Base-by-base conservation (phyloP, 2,888 invertebrate species). In the Lamellibrachia columna region DNA sequence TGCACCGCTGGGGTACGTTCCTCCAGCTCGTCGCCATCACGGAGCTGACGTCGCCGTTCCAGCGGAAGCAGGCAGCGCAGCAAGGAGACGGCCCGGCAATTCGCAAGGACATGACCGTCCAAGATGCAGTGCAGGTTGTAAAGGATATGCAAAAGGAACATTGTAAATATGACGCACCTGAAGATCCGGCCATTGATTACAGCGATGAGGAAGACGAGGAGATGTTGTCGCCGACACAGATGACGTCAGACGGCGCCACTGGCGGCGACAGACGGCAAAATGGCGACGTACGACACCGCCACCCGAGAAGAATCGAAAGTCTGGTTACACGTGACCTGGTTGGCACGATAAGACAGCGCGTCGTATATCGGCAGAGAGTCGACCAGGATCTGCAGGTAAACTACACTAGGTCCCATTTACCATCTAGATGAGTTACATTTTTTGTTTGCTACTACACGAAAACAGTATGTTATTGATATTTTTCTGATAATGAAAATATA, bases 1-100 rank as follows among this genome's bases (percentile, higher is more conserved):
- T 95, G 15, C 96, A 96, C 92, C 94, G 96, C 28, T 95, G 95
- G 95, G 96, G 96, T 52, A 96, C 96, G 0, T 95, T 96, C 92
- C 94, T 95, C 53, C 96, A 96, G 93, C 93, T 96, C 6, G 94
- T 96, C 8, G 95, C 96, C 7, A 95, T 95, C 9, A 96, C 96
- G 8, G 93, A 93, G 28, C 92, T 93, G 8, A 52, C 91, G 75
- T 75, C 75, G 75, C 75, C 75, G 22, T 75, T 75, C 75, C n/a
- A 22, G 22, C 15, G 75, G 75, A 75, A 75, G 15, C 75, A 22
- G 75, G 6, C 75, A 2, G 22, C 75, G 75, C 22, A 75, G 22
- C 6, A 15, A 75, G 75, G 22, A 75, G 6, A 15, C 90, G 90
- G 15, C 53, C 11, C 15, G 22, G n/a, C 11, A 9, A 60, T 15